Evolutionary conservation across 2,113 vertebrate genomes (phyloP).

Genomic region (Mastomys coucha): DNA sequence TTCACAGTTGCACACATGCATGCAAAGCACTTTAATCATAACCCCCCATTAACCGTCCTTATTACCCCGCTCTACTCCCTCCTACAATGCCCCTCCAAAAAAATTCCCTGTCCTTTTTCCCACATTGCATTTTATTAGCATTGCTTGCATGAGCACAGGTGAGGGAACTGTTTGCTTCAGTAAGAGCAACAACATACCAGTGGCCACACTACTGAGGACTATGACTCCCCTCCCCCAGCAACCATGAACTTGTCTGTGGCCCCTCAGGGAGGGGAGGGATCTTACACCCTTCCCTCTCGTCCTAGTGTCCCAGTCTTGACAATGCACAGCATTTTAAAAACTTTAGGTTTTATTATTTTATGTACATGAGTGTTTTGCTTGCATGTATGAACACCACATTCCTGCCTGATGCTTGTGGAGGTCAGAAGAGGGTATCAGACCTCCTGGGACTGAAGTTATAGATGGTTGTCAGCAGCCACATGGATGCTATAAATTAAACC

Average conservation of each 20-base stretch:
- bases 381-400: neutral
- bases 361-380: neutral
- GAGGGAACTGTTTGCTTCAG: neutral
- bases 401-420: neutral
- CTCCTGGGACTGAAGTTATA: neutral
- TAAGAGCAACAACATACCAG: neutral
- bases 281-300: too few relatives aligned
- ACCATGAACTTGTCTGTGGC: neutral
- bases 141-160: neutral
- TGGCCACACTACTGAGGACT: neutral
- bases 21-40: neutral
- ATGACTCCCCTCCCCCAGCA: neutral
- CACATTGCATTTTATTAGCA: neutral
- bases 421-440: neutral
- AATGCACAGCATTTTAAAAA: neutral
- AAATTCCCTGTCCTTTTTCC: neutral
- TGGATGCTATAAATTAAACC: neutral
- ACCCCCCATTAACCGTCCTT: neutral
- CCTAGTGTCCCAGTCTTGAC: neutral
- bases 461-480: neutral
- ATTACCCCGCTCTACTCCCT: neutral
- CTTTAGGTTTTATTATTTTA: neutral
- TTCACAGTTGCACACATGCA: neutral
- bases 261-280: neutral
- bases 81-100: too few relatives aligned